Evolutionary conservation across 2,113 vertebrate genomes (phyloP).

Genomic region (Ancistrus triradiatus): DNA sequence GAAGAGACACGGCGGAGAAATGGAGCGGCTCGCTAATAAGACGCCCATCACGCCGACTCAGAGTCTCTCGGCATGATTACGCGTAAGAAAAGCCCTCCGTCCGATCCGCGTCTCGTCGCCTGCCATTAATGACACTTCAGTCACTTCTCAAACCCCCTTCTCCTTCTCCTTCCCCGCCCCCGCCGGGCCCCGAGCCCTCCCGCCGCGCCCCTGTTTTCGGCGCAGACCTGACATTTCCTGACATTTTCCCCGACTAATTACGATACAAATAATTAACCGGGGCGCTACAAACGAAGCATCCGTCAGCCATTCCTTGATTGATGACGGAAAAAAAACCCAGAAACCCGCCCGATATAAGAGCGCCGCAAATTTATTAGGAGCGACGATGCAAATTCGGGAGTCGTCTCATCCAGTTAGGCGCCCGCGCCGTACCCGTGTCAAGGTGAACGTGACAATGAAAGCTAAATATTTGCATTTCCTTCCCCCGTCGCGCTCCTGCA

Average conservation of each 20-base stretch:
- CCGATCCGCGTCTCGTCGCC: conserved; percentile 93
- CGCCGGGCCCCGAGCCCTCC: conserved; percentile 83
- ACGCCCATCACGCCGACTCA: conserved; percentile 84
- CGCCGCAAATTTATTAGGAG: conserved; percentile 99
- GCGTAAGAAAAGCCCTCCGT: conserved; percentile 84
- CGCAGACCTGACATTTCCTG: conserved; percentile 99
- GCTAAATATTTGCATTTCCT: conserved; percentile 99
- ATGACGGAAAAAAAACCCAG: conserved; percentile 99
- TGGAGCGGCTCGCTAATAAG: conserved; percentile 86
- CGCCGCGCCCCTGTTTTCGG: conserved; percentile 68
- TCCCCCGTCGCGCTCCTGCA: conserved; percentile 5
- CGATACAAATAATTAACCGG: conserved; percentile 99
- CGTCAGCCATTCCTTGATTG: conserved; percentile 92
- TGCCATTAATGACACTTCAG: conserved; percentile 99
- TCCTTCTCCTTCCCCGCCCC: conserved; percentile 90
- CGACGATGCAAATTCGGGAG: conserved; percentile 99
- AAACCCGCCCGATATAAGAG: conserved; percentile 82
- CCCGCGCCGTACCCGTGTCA: conserved; percentile 99
- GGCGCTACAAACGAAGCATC: conserved; percentile 99
- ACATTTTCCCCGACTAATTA: conserved; percentile 99
- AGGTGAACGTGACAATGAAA: conserved; percentile 99
- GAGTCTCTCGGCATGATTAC: conserved; percentile 87
- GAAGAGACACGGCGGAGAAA: conserved; percentile 71
- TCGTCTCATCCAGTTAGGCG: conserved; percentile 99
- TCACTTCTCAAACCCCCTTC: conserved; percentile 96